Conservation (phyloP, 1,140 invertebrate species). For the Calephelis nemesis region DNA sequence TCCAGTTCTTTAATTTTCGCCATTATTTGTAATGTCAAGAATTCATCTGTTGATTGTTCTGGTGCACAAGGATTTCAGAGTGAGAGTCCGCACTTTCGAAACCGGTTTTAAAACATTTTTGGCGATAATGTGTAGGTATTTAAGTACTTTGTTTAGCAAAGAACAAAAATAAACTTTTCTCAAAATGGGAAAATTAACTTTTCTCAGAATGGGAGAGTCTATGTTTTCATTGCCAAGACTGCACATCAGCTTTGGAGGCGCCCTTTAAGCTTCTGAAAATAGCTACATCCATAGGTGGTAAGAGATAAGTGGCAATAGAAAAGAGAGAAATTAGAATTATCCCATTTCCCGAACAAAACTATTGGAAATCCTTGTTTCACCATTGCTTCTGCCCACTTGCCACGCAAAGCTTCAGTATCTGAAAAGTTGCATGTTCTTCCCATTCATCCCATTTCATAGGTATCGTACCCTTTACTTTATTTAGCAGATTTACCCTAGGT, state of each 20-base stretch:
- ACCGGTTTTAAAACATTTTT: constrained; percentile 18
- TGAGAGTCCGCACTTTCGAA: constrained; percentile 2
- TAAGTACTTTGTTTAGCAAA: constrained; percentile 24
- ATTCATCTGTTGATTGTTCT: constrained; percentile 14
- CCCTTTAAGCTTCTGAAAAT: constrained; percentile 20
- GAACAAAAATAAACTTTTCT: constrained; percentile 7
- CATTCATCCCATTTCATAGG: constrained; percentile 40
- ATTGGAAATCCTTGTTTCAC: constrained; percentile 56
- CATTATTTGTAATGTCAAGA: constrained; percentile 8
- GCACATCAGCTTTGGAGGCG: constrained; percentile 3
- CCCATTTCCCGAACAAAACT: constrained; percentile 22
- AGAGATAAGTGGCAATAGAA: constrained; percentile 25
- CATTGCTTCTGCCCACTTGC: constrained; percentile 36
- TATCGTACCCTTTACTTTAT: constrained; percentile 44
- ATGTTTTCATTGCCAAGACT: constrained; percentile 19
- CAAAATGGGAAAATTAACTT: constrained; percentile 5
- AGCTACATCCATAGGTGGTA: constrained; percentile 32
- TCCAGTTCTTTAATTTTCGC: constrained; percentile 17
- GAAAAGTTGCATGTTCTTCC: constrained; percentile 41
- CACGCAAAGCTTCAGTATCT: constrained; percentile 47
- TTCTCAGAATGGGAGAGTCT: constrained; percentile 21
- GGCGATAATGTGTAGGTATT: constrained; percentile 24
- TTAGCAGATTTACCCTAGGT: constrained; percentile 44
- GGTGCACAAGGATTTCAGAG: background rate
- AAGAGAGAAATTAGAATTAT: constrained; percentile 15